Base-by-base conservation (phyloP, 2,797 vertebrate species). In the Fringilla coelebs region DNA sequence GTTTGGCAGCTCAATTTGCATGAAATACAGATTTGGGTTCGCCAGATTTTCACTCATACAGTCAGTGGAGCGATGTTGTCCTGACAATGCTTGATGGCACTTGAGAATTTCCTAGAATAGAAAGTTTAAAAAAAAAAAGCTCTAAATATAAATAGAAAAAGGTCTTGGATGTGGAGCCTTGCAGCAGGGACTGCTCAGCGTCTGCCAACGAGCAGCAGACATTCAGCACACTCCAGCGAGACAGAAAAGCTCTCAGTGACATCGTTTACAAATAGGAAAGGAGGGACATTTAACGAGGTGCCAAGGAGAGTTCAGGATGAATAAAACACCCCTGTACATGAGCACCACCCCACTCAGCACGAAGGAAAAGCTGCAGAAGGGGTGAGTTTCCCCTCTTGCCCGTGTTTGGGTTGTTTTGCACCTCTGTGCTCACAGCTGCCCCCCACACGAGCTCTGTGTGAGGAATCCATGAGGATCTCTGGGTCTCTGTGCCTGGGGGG, bases 381-480 rank as follows among this genome's bases (percentile, higher is more conserved):
- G 25, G 29, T 17, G 48, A 65, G 7, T 19, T 71, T 74, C 38
- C 32, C 52, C 48, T 76, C 51, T 6, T 34, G 67, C 20, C 16
- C 31, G 18, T 19, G 38, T 72, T 32, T 41, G 67, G 54, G 46
- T 62, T 89, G 28, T 72, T 85, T 58, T 36, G 34, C n/a, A 11
- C 19, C 66, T 60, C 25, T 84, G 38, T 20, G 29, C 29, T 57
- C 61, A 9, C 18, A 40, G 21, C 60, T 79, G 46, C 25, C 28
- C 43, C 43, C 8, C 28, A 15, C 48, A 11, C 7, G 8, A 49
- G 40, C 0, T 0, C 66, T 32, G 49, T 22, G 65, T 40, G 68
- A 61, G 49, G 68, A 43, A 58, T 24, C 22, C 0, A 0, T 6
- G 48, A 21, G 48, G 14, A 7, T 32, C 16, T 62, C 32, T 2